These are phyloP conservation scores for Pocota personata DNA, from an alignment of 2,888 invertebrate genomes.

Conservation along the genomic window DNA sequence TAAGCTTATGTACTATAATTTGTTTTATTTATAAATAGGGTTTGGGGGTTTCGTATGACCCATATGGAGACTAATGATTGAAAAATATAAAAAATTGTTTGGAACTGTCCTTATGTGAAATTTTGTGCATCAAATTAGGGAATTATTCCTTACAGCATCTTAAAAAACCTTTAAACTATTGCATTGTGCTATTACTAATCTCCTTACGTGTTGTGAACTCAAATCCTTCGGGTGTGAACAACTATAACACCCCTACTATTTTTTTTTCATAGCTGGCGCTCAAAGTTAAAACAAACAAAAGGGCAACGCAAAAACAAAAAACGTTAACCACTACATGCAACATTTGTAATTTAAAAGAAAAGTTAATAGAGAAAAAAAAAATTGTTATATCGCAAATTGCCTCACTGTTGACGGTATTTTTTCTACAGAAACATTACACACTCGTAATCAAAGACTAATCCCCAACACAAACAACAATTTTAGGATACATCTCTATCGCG, in stretches of 20 bases:
- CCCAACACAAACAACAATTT: constrained; percentile 48
- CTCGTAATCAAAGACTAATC: constrained; percentile 67
- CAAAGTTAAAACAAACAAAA: constrained; percentile 44
- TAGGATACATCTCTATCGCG: constrained; percentile 8
- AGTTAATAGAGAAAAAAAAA: constrained; percentile 31
- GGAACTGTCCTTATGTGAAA: too few relatives aligned
- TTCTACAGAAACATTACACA: constrained; percentile 23
- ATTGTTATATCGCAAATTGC: constrained; percentile 20
- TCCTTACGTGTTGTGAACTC: constrained; percentile 51
- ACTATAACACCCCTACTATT: background rate
- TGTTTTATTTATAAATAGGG: too few relatives aligned
- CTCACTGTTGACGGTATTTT: constrained; percentile 21
- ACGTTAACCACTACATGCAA: constrained; percentile 33
- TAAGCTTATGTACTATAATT: too few relatives aligned
- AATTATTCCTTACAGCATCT: background rate
- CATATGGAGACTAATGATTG: too few relatives aligned
- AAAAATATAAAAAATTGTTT: too few relatives aligned
- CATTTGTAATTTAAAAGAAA: constrained; percentile 8
- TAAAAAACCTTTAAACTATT: background rate
- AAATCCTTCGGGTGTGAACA: background rate
- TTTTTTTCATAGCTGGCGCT: background rate
- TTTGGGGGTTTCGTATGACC: too few relatives aligned
- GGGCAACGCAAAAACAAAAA: constrained; percentile 33
- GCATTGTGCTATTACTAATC: background rate
- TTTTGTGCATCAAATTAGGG: too few relatives aligned